Percentiles rank a stretch among this genome's conserved stretches.
Conservation (phyloP, 1,140 invertebrate species). For the Zaprionus lachaisei region DNA sequence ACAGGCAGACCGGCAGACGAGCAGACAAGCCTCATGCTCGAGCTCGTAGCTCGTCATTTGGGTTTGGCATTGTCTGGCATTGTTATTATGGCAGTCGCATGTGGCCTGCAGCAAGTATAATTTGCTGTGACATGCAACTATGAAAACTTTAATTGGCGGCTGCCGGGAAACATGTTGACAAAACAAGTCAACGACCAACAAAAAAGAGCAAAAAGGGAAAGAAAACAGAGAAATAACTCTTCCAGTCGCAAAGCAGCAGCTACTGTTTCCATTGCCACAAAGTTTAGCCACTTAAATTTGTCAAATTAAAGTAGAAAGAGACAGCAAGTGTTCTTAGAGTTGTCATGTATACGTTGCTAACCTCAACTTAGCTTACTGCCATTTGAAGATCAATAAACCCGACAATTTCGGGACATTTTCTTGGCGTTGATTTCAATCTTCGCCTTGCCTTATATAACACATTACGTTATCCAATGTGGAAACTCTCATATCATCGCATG, state of each 20-base stretch:
- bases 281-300: not conserved
- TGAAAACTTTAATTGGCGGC: slow-evolving; percentile 73
- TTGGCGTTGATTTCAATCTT: not conserved
- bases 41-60: slow-evolving; percentile 16
- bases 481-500: not conserved
- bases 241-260: not conserved
- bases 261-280: not conserved
- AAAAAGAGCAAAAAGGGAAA: not conserved
- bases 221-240: not conserved
- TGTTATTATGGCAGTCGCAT: slow-evolving; percentile 31
- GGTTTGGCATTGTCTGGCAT: slow-evolving; percentile 25
- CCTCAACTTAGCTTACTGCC: not conserved
- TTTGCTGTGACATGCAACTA: slow-evolving; percentile 72
- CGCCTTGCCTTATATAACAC: not conserved
- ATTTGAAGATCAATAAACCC: not conserved
- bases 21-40: slow-evolving; percentile 8
- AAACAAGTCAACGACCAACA: not conserved
- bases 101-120: slow-evolving; percentile 60
- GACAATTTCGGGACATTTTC: not conserved
- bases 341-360: not conserved
- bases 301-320: not conserved
- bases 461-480: not conserved
- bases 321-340: not conserved
- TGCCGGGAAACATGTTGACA: slow-evolving; percentile 36
- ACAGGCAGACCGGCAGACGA: not conserved